Evolutionary conservation across 2,888 invertebrate species (phyloP), one percentile per base, ranked within the genome.

Genomic region (Sepioteuthis lessoniana): DNA sequence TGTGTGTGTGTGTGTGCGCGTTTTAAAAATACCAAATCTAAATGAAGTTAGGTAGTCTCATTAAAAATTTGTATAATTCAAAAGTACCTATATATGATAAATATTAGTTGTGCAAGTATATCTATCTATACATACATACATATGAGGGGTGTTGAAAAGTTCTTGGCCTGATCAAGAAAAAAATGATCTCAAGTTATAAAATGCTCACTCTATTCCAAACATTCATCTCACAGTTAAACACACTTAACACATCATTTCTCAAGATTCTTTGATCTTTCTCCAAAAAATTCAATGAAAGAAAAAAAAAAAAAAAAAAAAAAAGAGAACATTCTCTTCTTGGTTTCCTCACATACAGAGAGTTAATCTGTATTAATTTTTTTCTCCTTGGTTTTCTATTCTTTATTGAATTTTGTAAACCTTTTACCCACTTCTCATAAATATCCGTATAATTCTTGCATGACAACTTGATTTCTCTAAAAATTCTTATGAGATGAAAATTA

Each of bases 111-210:
- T 90, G 31, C n/a, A 90, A 31, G n/a, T 90, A 90, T 90, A 90
- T 90, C 25, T 90, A 90, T n/a, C n/a, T 90, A 37, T 90, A 90
- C n/a, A 90, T 90, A 38, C n/a, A 90, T 35, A 90, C 31, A 90
- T 35, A 21, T 35, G 4, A 31, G 21, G 21, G 21, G 31, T 90
- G 21, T 35, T 31, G 0, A 90, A 31, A 35, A n/a, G 21, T 90
- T 8, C 31, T 19, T 90, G 38, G 25, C 4, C 21, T 8, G 19
- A 4, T 90, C 7, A 42, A 42, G 42, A 7, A 42, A 42, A 7
- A 42, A 42, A 42, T 42, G 42, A 42, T 7, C 42, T 42, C n/a
- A n/a, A n/a, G n/a, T n/a, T n/a, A n/a, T n/a, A n/a, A n/a, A 42
- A 42, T 7, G 42, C 7, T 5, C 42, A 42, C 7, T 42, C 42